Conservation (phyloP, 1,140 invertebrate species). For the Cyphomyrmex costatus region DNA sequence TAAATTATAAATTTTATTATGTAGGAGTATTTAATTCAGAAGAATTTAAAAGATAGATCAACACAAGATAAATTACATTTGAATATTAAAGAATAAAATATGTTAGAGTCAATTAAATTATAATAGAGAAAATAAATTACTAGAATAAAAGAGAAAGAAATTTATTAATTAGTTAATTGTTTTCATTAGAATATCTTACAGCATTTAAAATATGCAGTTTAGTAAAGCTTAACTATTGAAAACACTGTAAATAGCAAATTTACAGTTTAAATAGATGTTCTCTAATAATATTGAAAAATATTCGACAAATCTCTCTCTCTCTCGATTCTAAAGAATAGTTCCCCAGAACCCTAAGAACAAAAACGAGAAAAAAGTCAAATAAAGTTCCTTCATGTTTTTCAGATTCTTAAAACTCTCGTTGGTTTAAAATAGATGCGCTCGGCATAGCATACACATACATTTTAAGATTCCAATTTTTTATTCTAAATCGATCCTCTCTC, state of each 20-base stretch:
- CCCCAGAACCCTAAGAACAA: neutral
- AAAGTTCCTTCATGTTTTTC: conserved; percentile 39
- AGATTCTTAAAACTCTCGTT: conserved; percentile 28
- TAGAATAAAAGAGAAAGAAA: neutral
- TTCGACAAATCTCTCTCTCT: too few relatives aligned
- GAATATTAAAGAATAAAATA: neutral
- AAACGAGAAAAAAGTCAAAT: conserved; percentile 1
- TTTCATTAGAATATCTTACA: neutral
- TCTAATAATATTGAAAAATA: neutral
- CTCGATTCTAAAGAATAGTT: neutral
- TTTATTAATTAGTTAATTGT: neutral
- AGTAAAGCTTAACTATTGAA: neutral
- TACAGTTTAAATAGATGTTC: conserved; percentile 15
- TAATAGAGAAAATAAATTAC: neutral
- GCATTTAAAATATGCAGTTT: neutral
- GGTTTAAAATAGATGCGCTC: conserved; percentile 1
- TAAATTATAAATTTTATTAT: neutral
- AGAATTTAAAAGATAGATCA: neutral
- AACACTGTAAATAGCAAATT: neutral
- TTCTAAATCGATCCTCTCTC: neutral
- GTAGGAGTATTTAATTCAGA: neutral
- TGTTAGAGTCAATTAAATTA: neutral
- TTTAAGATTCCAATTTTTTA: conserved; percentile 15
- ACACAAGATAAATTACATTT: neutral
- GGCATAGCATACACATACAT: too few relatives aligned